Base-by-base conservation (phyloP, 2,888 invertebrate species). In the Acanthosepion esculentum region DNA sequence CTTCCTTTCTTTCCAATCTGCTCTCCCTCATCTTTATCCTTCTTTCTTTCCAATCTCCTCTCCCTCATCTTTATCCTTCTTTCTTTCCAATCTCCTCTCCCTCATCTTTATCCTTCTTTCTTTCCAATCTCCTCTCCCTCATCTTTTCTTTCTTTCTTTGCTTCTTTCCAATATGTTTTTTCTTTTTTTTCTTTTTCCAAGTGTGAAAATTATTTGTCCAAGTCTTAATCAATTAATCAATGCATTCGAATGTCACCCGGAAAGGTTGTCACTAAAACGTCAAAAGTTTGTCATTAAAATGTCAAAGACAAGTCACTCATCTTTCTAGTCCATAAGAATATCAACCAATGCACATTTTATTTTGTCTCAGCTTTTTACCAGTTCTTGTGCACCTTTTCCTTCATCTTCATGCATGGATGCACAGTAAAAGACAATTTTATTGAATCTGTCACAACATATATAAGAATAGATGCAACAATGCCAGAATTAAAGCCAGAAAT, bases 31-130 rank as follows among this genome's bases (percentile, higher is more conserved):
- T 18, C 18, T n/a, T 78, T 18, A 7, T 8, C n/a, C 1, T n/a
- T n/a, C n/a, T n/a, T n/a, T n/a, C n/a, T 18, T 15, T 15, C 15
- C 0, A 0, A 0, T 55, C 18, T 55, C 0, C 15, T 18, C 8
- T 29, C 5, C 8, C 0, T 7, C 8, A 12, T n/a, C 6, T 78
- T 78, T 8, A n/a, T n/a, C n/a, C 0, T 78, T 78, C 18, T 12
- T 29, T 29, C 18, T n/a, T 29, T 64, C 29, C 2, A 29, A 26
- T 29, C 0, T 64, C 12, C 7, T 78, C 12, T 78, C 1, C n/a
- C n/a, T n/a, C 8, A 15, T 55, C 10, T n/a, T 78, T 29, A n/a
- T n/a, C n/a, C n/a, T n/a, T n/a, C n/a, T 78, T n/a, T 78, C 8
- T 78, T 2, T 78, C 0, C 78, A 5, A 0, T 33, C n/a, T 78